Evolutionary conservation across 2,797 vertebrate genomes (phyloP), one percentile per base, ranked within the genome.

Genomic region (Florisuga fusca): DNA sequence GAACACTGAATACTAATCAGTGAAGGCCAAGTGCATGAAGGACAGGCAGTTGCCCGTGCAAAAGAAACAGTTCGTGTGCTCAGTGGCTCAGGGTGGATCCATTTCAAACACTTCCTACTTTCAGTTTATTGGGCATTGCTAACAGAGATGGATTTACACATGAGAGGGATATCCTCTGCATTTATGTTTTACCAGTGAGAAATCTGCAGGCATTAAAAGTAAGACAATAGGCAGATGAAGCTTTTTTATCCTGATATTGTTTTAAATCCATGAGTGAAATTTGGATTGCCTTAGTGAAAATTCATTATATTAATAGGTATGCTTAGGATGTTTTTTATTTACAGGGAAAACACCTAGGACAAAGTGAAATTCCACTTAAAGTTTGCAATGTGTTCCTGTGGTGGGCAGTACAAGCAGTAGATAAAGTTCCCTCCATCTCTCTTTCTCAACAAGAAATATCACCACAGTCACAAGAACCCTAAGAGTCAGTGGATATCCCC

Each of bases 21-120:
- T 22, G 50, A 67, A 69, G 38, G 7, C 38, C 63, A 62, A 1
- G 1, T 13, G 15, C 6, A 11, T 27, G 36, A n/a, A 71, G 62
- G 54, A 36, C 46, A 62, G 54, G 33, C 41, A 62, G 33, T 22
- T 51, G 72, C n/a, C 41, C 34, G 1, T 10, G 45, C 27, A 45
- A 13, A 18, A 0, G 0, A 7, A 63, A 25, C 29, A 5, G 25
- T 12, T 26, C 27, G 38, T 25, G 16, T 12, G 7, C 53, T 55
- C 63, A 27, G 33, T 17, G 45, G 34, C 33, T 50, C 58, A 14
- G 23, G 31, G 33, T n/a, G n/a, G 23, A 68, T 23, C 33, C 45
- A 38, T 45, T 34, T 59, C 74, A 55, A 5, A 29, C 26, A 5
- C 12, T 88, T 75, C 13, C 48, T 36, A 10, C 22, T 79, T 64